Evolutionary conservation across 1,140 invertebrate species (phyloP), one percentile per base, ranked within the genome.

Genomic region (Drosophila tropicalis): DNA sequence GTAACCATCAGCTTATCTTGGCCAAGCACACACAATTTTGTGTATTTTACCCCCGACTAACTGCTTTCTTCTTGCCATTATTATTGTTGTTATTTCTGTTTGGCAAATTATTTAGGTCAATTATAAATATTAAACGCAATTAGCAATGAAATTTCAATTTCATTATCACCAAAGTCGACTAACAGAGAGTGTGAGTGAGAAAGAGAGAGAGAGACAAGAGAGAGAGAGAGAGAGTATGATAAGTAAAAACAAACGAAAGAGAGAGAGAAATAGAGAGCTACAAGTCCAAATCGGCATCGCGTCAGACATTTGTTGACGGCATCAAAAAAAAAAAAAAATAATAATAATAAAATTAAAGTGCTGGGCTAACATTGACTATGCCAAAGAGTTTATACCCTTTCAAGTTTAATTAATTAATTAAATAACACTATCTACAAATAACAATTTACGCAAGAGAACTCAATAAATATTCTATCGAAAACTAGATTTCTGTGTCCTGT

Each of bases 131-230:
- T 89, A 84, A 89, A 87, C 87, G 80, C 81, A 87, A 90, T 90
- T 90, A 90, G 81, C 87, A 90, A 90, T 90, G 87, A 90, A 90
- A 90, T 90, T 90, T 90, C 83, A 87, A 79, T 87, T 90, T 90
- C 87, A 90, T 90, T 90, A 90, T 90, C 87, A 90, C 73, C 69
- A 70, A 69, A 68, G 70, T 36, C 67, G 32, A 29, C 67, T 51
- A 15, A 6, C 5, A 44, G 41, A 44, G 44, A 12, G 44, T 19
- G 44, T 19, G 44, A 19, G 58, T n/a, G 32, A 63, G 34, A 47
- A 36, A 67, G 67, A 47, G 17, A 22, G 44, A 47, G 44, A 51
- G 44, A 25, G 3, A 25, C 22, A 2, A 25, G 22, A 2, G 13
- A 5, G 2, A 5, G 41, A 44, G 1, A 47, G 17, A 47, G 44